Conservation (phyloP, 1,140 invertebrate genomes). For the Bombus affinis region DNA sequence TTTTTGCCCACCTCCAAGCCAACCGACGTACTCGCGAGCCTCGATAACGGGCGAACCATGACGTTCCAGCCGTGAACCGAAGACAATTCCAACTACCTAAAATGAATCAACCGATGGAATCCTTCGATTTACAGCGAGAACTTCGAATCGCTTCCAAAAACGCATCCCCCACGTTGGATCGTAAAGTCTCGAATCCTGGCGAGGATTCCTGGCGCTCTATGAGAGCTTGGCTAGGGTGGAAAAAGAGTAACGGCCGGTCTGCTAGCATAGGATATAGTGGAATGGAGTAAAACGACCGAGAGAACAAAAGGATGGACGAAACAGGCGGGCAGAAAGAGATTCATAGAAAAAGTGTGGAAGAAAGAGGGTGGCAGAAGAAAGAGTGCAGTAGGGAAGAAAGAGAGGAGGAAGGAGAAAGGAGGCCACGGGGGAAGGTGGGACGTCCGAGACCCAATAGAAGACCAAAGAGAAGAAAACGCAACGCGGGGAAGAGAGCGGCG, state of each 20-base stretch:
- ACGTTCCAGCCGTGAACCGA: background rate
- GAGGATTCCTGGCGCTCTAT: background rate
- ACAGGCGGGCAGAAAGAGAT: background rate
- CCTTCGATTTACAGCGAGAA: background rate
- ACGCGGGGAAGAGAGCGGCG: background rate
- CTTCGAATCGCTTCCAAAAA: background rate
- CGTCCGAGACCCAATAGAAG: background rate
- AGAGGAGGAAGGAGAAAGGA: background rate
- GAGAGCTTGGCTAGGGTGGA: background rate
- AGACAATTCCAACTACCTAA: background rate
- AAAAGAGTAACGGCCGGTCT: slow-evolving; percentile 11
- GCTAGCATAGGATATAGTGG: background rate
- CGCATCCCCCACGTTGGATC: background rate
- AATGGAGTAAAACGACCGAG: background rate
- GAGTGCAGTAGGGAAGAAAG: background rate
- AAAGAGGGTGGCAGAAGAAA: background rate
- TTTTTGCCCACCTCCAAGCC: slow-evolving; percentile 50
- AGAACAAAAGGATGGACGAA: slow-evolving; percentile 4
- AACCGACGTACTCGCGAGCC: slow-evolving; percentile 23
- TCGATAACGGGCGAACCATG: slow-evolving; percentile 36
- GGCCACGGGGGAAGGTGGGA: background rate
- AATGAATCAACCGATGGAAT: background rate
- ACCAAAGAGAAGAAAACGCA: slow-evolving; percentile 5
- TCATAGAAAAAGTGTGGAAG: background rate
- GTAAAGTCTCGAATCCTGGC: background rate